Evolutionary conservation across 2,797 vertebrate genomes (phyloP).

Genomic region (Pteronotus mesoamericanus): DNA sequence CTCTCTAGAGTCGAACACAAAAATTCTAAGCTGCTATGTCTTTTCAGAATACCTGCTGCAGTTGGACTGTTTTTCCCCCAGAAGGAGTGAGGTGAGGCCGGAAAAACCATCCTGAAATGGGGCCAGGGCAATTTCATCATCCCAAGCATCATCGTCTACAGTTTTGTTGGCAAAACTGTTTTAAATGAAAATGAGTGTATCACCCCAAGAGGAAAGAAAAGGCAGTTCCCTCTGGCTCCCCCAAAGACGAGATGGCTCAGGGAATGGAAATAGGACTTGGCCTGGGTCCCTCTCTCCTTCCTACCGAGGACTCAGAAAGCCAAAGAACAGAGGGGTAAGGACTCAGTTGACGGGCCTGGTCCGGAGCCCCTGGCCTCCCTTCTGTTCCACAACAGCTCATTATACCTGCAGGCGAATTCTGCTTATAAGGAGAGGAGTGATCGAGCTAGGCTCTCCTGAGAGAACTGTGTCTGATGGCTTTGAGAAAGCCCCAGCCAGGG

Average conservation of each 20-base stretch:
- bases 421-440: too few species aligned
- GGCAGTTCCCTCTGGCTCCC: rapidly evolving
- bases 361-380: not conserved
- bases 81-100: rapidly evolving
- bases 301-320: not conserved
- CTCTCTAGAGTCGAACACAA: not conserved
- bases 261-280: not conserved
- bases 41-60: not conserved
- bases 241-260: not conserved
- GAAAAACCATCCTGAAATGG: not conserved
- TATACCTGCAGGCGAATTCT: not conserved
- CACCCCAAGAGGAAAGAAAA: not conserved
- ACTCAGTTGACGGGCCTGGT: not conserved
- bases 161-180: not conserved
- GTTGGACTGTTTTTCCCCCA: not conserved
- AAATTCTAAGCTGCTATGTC: not conserved
- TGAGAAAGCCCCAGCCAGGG: not conserved
- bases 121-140: not conserved
- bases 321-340: not conserved
- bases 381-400: not conserved
- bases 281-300: not conserved
- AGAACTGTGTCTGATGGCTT: not conserved
- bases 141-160: not conserved
- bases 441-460: not conserved
- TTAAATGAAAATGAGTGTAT: not conserved